phyloP scores from a whole-genome alignment of 2,888 invertebrate genomes.

The Hermaeophaga mercurialis region DNA sequence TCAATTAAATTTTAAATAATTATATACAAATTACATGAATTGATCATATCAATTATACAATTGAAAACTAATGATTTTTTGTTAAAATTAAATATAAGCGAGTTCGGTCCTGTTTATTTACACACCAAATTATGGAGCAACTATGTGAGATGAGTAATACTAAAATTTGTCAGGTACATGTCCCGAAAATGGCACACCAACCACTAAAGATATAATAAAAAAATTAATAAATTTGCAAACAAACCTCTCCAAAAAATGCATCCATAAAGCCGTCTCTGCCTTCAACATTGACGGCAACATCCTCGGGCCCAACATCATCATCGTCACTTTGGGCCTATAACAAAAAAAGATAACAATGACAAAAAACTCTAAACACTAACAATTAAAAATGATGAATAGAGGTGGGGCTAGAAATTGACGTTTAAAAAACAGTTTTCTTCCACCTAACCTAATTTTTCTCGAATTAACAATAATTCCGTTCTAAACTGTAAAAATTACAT shows the following conservation, averaged over 20 bases:
- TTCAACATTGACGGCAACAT: constrained; percentile 95
- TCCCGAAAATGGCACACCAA: constrained; percentile 18
- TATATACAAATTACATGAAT: too few species aligned
- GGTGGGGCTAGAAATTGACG: constrained; percentile 48
- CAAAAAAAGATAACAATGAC: constrained; percentile 21
- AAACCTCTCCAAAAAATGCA: constrained; percentile 98
- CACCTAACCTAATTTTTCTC: constrained; percentile 50
- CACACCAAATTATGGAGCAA: too few species aligned
- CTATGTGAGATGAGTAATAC: constrained; percentile 16
- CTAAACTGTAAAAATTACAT: constrained; percentile 31
- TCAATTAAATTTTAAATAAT: too few species aligned
- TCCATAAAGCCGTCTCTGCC: constrained; percentile 96
- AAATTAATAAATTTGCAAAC: constrained; percentile 40
- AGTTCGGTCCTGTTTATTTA: not conserved
- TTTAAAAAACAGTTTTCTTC: constrained; percentile 33
- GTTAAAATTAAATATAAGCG: not conserved
- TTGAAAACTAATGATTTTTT: too few species aligned
- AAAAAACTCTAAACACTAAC: constrained; percentile 22
- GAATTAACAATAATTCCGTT: constrained; percentile 25
- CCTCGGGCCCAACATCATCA: constrained; percentile 93
- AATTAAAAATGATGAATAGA: constrained; percentile 35
- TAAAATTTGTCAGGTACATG: constrained; percentile 22
- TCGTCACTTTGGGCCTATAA: constrained; percentile 96
- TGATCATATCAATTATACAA: too few species aligned
- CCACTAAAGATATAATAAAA: not conserved